Conservation (phyloP, 2,113 vertebrate genomes). For the Chloropsis cyanopogon region DNA sequence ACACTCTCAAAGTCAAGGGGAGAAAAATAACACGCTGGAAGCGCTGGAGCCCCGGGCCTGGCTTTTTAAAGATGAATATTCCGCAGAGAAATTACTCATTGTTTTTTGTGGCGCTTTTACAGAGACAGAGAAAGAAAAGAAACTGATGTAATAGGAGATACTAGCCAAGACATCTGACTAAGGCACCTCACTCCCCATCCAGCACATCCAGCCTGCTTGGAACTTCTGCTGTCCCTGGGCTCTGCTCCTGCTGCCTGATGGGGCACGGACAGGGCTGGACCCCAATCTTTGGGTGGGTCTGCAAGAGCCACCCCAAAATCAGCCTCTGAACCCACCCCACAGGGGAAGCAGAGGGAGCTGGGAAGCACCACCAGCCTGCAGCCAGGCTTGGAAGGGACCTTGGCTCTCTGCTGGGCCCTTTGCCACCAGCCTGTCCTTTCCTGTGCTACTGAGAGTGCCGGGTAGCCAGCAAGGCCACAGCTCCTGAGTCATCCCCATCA, state of each 20-base stretch:
- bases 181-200: conserved; percentile 3
- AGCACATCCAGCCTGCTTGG: neutral
- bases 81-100: conserved; percentile 57
- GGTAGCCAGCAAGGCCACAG: neutral
- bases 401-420: neutral
- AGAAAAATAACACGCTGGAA: neutral
- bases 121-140: conserved; percentile 45
- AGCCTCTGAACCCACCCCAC: neutral
- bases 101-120: conserved; percentile 53
- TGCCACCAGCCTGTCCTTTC: neutral
- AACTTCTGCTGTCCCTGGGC: neutral
- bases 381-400: neutral
- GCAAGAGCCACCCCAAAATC: accelerated
- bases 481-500: conserved; percentile 33
- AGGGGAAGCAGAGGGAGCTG: neutral
- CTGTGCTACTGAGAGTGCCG: neutral
- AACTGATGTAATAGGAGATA: conserved; percentile 45
- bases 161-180: conserved; percentile 46
- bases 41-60: neutral
- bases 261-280: accelerated
- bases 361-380: neutral
- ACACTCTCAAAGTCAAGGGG: neutral
- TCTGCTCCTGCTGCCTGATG: neutral
- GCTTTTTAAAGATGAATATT: conserved; percentile 40
- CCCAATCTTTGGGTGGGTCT: neutral